These are phyloP conservation scores for Myxocyprinus asiaticus DNA, from an alignment of 2,113 vertebrate genomes.

Conservation along the genomic window DNA sequence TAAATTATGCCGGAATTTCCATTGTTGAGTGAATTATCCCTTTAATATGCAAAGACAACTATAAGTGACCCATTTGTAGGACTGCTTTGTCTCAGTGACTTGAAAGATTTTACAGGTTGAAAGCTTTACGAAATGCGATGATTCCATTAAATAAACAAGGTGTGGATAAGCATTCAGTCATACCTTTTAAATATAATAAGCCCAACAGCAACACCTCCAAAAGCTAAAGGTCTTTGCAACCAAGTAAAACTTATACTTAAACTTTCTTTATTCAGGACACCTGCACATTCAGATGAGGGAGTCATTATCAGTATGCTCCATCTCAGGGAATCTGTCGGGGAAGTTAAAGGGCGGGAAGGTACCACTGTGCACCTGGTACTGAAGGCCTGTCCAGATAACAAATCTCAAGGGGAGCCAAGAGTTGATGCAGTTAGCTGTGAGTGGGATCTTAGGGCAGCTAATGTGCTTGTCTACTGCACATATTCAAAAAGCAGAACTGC, in stretches of 20 bases:
- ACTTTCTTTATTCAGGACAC: slow-evolving; percentile 49
- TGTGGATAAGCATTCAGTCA: neutral
- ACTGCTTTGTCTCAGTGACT: no score
- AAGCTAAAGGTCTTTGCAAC: neutral
- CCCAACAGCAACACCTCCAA: no score
- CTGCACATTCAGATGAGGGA: slow-evolving; percentile 43
- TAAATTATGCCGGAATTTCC: no score
- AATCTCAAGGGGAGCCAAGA: slow-evolving; percentile 46
- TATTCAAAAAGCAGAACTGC: slow-evolving; percentile 19
- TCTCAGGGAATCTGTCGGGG: slow-evolving; percentile 52
- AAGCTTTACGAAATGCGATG: no score
- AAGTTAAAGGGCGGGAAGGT: slow-evolving; percentile 45
- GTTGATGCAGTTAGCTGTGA: neutral
- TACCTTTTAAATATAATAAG: neutral
- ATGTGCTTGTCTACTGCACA: slow-evolving; percentile 2
- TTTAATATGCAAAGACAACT: no score
- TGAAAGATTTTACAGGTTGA: no score
- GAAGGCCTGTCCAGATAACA: slow-evolving; percentile 53
- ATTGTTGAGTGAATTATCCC: no score
- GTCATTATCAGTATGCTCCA: slow-evolving; percentile 50
- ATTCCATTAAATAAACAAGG: neutral
- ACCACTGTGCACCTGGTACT: slow-evolving; percentile 57
- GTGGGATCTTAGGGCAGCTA: slow-evolving; percentile 13
- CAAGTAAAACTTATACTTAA: slow-evolving; percentile 42
- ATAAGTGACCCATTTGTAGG: no score